phyloP scores from a whole-genome alignment of 1,140 invertebrate genomes.

The Drosophila eugracilis region DNA sequence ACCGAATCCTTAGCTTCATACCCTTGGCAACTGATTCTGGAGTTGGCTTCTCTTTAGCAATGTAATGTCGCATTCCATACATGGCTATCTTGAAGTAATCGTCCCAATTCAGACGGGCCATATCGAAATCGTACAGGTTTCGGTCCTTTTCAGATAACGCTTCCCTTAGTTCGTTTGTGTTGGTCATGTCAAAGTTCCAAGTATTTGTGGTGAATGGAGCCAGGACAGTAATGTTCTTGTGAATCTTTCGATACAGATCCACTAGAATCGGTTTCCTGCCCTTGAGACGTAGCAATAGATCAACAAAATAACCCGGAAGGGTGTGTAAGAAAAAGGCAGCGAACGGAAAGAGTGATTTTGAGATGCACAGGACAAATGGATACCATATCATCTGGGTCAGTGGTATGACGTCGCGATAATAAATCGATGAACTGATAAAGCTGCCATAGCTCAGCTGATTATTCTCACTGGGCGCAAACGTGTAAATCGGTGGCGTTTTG shows the following conservation, averaged over 20 bases:
- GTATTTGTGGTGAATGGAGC: constrained; percentile 88
- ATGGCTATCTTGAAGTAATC: constrained; percentile 87
- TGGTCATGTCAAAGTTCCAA: constrained; percentile 89
- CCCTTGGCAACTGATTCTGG: constrained; percentile 85
- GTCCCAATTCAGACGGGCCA: constrained; percentile 88
- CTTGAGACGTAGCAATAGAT: constrained; percentile 84
- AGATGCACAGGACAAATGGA: constrained; percentile 81
- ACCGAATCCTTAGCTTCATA: constrained; percentile 1
- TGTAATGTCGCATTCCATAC: constrained; percentile 87
- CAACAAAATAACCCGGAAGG: constrained; percentile 87
- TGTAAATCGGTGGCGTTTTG: constrained; percentile 87
- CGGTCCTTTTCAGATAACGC: constrained; percentile 87
- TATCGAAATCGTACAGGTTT: constrained; percentile 88
- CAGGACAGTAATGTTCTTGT: constrained; percentile 88
- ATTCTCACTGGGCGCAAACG: constrained; percentile 88
- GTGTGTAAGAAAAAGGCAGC: constrained; percentile 86
- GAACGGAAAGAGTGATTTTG: constrained; percentile 83
- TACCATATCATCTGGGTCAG: constrained; percentile 85
- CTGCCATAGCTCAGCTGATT: constrained; percentile 88
- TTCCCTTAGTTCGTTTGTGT: constrained; percentile 87
- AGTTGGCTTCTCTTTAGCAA: constrained; percentile 89
- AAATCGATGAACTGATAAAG: constrained; percentile 81
- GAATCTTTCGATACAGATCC: constrained; percentile 89
- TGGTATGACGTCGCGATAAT: constrained; percentile 63
- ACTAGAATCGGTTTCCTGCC: constrained; percentile 85